phyloP scores from a whole-genome alignment of 2,888 invertebrate species.

The Brenthis daphne region DNA sequence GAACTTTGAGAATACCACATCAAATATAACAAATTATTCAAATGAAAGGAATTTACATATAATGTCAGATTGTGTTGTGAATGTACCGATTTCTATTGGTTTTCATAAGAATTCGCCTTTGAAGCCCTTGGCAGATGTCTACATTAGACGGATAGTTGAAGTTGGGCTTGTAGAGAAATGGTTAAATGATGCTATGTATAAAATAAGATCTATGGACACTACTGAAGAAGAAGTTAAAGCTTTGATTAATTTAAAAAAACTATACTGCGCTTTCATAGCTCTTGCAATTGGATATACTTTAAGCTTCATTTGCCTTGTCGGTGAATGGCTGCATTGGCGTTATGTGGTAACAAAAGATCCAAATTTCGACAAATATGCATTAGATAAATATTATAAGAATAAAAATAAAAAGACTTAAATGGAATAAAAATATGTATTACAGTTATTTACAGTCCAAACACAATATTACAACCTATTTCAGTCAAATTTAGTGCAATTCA shows the following conservation, averaged over 20 bases:
- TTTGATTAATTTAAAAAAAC: constrained; percentile 88
- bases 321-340: constrained; percentile 86
- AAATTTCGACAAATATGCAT: constrained; percentile 86
- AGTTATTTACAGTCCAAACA: constrained; percentile 39
- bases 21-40: constrained; percentile 43
- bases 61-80: constrained; percentile 90
- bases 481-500: constrained; percentile 29
- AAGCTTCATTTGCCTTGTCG: constrained; percentile 79
- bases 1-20: constrained; percentile 50
- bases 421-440: constrained; percentile 38
- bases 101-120: constrained; percentile 91
- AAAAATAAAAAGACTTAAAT: constrained; percentile 56
- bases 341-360: constrained; percentile 85
- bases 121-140: constrained; percentile 85
- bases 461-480: constrained; percentile 50
- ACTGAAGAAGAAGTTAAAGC: constrained; percentile 86
- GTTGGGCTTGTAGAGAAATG: constrained; percentile 90
- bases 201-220: constrained; percentile 77
- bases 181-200: constrained; percentile 87
- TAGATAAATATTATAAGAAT: constrained; percentile 77
- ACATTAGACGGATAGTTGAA: constrained; percentile 86
- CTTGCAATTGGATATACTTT: constrained; percentile 86
- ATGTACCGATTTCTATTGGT: constrained; percentile 91
- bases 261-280: constrained; percentile 89
- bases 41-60: constrained; percentile 85